Conservation (phyloP, 2,888 invertebrate species). For the Epinotia bilunana region DNA sequence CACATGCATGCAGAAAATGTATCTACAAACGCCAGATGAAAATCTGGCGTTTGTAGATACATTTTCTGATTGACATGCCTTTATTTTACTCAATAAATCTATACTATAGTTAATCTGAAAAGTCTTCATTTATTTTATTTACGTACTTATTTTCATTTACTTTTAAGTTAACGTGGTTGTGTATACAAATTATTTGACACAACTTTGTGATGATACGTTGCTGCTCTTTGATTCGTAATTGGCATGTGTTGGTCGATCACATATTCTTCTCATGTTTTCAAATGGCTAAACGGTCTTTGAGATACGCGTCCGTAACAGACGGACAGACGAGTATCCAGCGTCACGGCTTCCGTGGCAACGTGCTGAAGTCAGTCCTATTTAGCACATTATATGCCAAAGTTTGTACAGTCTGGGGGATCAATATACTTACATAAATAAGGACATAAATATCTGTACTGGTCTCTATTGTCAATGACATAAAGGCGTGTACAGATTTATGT, state of each 20-base stretch:
- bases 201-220: constrained; percentile 34
- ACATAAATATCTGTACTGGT: too few species aligned
- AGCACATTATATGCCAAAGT: too few species aligned
- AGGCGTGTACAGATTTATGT: too few species aligned
- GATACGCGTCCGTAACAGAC: neutral
- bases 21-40: too few species aligned
- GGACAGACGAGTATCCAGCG: neutral
- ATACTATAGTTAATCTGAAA: neutral
- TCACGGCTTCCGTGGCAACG: too few species aligned
- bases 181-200: constrained; percentile 18
- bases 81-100: too few species aligned
- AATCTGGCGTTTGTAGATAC: neutral
- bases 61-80: neutral
- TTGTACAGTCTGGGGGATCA: too few species aligned
- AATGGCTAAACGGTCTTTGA: neutral
- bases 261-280: constrained; percentile 10
- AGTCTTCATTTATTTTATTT: neutral
- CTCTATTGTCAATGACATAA: too few species aligned
- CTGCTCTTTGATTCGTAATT: constrained; percentile 41
- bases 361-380: too few species aligned
- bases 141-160: neutral
- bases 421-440: too few species aligned
- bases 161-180: neutral
- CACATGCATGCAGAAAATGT: too few species aligned
- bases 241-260: constrained; percentile 41